Percentiles rank a stretch among this genome's conserved stretches.
Conservation (phyloP, 2,888 invertebrate genomes). For the Omphaloscelis lunosa region DNA sequence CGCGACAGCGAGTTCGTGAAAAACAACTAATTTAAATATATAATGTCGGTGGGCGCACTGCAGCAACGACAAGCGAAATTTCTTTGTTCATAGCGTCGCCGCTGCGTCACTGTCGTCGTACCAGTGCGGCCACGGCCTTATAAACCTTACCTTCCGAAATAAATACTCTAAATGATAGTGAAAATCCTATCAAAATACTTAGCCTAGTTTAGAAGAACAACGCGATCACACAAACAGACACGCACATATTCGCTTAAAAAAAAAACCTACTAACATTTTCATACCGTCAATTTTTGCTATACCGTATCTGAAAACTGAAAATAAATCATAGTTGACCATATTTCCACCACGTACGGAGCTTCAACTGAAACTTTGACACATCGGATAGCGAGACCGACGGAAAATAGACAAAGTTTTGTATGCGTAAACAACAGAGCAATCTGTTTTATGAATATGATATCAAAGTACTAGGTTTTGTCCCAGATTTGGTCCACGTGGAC, state of each 20-base stretch:
- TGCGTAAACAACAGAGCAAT: conserved; percentile 55
- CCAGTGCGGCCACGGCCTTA: no score
- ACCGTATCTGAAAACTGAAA: conserved; percentile 12
- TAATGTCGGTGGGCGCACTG: no score
- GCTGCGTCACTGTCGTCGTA: no score
- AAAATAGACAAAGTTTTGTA: conserved; percentile 53
- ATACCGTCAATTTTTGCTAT: background rate
- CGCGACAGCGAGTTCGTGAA: no score
- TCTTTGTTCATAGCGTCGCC: no score
- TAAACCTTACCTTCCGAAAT: background rate
- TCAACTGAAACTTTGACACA: conserved; percentile 50
- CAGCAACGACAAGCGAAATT: no score
- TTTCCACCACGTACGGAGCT: conserved; percentile 25
- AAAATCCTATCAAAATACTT: background rate
- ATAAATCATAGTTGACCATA: conserved; percentile 41
- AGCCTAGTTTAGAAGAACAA: background rate
- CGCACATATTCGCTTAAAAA: background rate
- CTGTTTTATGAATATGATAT: conserved; percentile 45
- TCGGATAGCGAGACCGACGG: conserved; percentile 24
- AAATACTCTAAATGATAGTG: background rate
- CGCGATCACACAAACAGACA: no score
- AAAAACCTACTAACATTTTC: background rate
- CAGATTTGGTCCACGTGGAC: background rate
- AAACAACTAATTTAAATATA: no score
- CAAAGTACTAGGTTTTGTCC: background rate